phyloP scores from a whole-genome alignment of 1,140 invertebrate genomes.

The Cydia splendana region DNA sequence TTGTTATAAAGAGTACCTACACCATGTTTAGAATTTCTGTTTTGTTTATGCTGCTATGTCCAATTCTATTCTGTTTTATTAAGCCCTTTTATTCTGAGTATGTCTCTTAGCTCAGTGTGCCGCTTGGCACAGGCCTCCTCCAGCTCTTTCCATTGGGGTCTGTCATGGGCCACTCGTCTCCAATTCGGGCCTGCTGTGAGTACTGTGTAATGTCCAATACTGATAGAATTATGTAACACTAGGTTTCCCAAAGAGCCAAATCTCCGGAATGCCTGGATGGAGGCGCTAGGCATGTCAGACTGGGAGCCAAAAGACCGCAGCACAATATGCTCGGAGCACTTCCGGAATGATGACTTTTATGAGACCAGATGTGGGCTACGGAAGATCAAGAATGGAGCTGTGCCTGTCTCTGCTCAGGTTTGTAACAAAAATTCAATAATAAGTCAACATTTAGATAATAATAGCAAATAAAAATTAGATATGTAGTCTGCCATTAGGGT shows the following conservation, averaged over 20 bases:
- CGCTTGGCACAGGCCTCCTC: too few relatives aligned
- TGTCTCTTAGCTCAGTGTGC: too few relatives aligned
- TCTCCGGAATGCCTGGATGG: constrained; percentile 49
- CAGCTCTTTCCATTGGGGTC: too few relatives aligned
- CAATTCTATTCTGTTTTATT: too few relatives aligned
- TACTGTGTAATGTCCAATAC: background rate
- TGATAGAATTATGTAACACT: background rate
- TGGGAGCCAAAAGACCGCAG: constrained; percentile 61
- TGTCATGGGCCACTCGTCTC: too few relatives aligned
- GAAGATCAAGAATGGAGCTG: constrained; percentile 52
- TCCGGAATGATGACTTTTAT: constrained; percentile 56
- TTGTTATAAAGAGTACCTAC: background rate
- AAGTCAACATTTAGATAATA: too few relatives aligned
- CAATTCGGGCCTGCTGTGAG: too few relatives aligned
- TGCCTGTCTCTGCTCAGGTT: constrained; percentile 49
- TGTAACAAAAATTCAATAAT: constrained; percentile 35
- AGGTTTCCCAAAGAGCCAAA: constrained; percentile 58
- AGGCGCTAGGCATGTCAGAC: constrained; percentile 48
- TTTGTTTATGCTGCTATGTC: background rate
- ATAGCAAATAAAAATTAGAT: too few relatives aligned
- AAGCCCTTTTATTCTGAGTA: too few relatives aligned
- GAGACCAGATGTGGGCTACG: constrained; percentile 52
- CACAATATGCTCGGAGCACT: constrained; percentile 62
- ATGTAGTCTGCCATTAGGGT: too few relatives aligned
- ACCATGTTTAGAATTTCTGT: background rate